Evolutionary conservation across 2,888 invertebrate genomes (phyloP), one percentile per base, ranked within the genome.

Genomic region (Rotaria magnacalcarata): DNA sequence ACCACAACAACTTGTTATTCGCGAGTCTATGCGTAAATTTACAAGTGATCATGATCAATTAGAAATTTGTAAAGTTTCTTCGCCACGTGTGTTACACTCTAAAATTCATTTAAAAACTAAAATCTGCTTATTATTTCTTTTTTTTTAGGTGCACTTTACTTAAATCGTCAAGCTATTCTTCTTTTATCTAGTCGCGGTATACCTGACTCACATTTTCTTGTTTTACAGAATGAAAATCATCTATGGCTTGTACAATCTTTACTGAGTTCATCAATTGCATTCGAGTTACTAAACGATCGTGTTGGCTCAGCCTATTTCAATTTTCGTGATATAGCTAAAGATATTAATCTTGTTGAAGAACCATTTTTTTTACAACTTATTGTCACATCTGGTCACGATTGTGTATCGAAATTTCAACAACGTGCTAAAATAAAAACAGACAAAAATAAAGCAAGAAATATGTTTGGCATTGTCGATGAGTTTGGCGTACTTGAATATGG

Each of bases 181-280:
- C 47, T 80, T 47, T 10, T 80, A 80, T 80, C 80, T 16, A 80
- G n/a, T 47, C 80, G 80, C 11, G 11, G n/a, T 5, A 47, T 80
- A 80, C n/a, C 80, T 11, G 80, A 80, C 11, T 21, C 80, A 11
- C 21, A 80, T 80, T 80, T 80, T 80, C 47, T 80, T 24, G n/a
- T 80, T 47, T 80, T 80, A 80, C 80, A 80, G 47, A 80, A 80
- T 47, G 80, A 80, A 80, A 80, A 80, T 80, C 80, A 80, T 80
- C 19, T 80, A 47, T 80, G 80, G 80, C 80, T 80, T 47, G 47
- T 80, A 24, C 80, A 43, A 24, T 47, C 80, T 21, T 47, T 80
- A 80, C 47, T 80, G 10, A n/a, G 24, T 14, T 47, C 80, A 47
- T 43, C 80, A n/a, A n/a, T 47, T n/a, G 80, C 80, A 80, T 80